Evolutionary conservation across 2,888 invertebrate genomes (phyloP).

Genomic region (Andrena bicolor): DNA sequence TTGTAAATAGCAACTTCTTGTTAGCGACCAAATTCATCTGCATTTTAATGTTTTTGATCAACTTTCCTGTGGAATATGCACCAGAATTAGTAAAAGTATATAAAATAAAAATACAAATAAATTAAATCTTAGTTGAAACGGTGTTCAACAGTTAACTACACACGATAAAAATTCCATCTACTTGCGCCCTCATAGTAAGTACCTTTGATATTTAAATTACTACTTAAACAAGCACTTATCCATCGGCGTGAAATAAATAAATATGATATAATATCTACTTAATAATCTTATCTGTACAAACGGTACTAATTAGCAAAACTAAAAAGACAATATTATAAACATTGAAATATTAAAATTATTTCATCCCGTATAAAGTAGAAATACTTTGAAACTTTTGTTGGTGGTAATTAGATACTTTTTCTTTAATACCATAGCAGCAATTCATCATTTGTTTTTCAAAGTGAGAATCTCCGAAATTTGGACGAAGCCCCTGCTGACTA

Average conservation of each 20-base stretch:
- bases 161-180: neutral
- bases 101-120: slow-evolving; percentile 2
- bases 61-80: neutral
- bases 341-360: slow-evolving; percentile 8
- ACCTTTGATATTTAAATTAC: slow-evolving; percentile 6
- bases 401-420: neutral
- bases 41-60: neutral
- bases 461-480: slow-evolving; percentile 38
- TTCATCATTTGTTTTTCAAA: neutral
- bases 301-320: neutral
- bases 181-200: neutral
- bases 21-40: neutral
- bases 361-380: neutral
- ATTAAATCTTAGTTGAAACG: slow-evolving; percentile 1
- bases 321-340: neutral
- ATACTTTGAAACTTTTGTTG: neutral
- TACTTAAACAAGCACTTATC: slow-evolving; percentile 1
- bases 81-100: neutral
- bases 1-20: neutral
- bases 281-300: neutral
- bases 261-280: slow-evolving; percentile 6
- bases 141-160: neutral
- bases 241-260: neutral
- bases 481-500: neutral
- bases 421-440: slow-evolving; percentile 6